Evolutionary conservation across 2,888 invertebrate species (phyloP), one percentile per base, ranked within the genome.

Genomic region (Tuberolachnus salignus): DNA sequence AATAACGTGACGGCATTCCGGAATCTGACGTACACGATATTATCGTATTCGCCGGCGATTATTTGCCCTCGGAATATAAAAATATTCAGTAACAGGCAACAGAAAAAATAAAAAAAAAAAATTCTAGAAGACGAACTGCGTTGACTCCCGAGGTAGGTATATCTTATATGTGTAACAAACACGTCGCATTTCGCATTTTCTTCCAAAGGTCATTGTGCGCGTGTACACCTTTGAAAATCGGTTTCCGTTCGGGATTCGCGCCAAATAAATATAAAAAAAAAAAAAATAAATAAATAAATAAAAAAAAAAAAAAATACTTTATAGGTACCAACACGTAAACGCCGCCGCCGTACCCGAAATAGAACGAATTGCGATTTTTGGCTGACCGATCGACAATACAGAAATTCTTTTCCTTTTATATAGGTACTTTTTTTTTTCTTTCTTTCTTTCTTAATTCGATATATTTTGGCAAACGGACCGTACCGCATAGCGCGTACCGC

Each of bases 321-420:
- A n/a, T n/a, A 42, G 61, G 49, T 10, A 34, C 61, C 2, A 34
- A 61, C 34, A 34, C 34, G 34, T 34, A 61, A 61, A 64, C 44
- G 34, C 19, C 34, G 34, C 6, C n/a, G 9, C 49, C 19, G 42
- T 23, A 64, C 63, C 53, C 73, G 63, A 73, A 73, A 73, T 73
- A 73, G 73, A 73, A 61, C 3, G 72, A 42, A 51, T 63, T 44
- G 55, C 55, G 44, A 55, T 49, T 49, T 61, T 61, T 73, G 63
- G 63, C 63, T 42, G 23, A 51, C 61, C 51, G 6, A 61, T 59
- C 49, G 6, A 53, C 46, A 46, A 1, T 21, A 11, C 6, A 19
- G 21, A 72, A 51, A 51, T 72, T 72, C 61, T 72, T 72, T 46
- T 19, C 44, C 19, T 70, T 44, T 55, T 55, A 49, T 51, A 19